Percentiles rank a stretch among this genome's conserved stretches.
Conservation (phyloP, 2,113 vertebrate genomes). For the Varanus salvator region DNA sequence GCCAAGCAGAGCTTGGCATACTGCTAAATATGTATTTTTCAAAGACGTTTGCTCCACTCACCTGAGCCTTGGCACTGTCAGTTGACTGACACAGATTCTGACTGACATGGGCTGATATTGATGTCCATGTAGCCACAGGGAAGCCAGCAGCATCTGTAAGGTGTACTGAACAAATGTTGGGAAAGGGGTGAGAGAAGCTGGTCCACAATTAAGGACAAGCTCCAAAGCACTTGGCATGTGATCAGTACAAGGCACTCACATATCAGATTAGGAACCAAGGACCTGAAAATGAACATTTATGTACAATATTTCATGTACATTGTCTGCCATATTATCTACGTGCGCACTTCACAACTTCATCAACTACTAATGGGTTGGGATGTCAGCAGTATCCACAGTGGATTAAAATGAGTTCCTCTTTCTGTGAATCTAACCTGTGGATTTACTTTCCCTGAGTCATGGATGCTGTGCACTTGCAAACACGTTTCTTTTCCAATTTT, state of each 20-base stretch:
- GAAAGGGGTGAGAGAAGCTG: neutral
- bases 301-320: neutral
- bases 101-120: neutral
- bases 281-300: neutral
- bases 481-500: no score
- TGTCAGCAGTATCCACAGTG: no score
- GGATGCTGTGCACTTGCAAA: no score
- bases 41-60: neutral
- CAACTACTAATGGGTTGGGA: no score
- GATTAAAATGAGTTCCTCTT: no score
- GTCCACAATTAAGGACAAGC: neutral
- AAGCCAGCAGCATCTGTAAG: slow-evolving; percentile 23
- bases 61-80: neutral
- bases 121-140: slow-evolving; percentile 2
- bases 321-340: no score
- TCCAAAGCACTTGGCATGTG: neutral
- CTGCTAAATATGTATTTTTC: neutral
- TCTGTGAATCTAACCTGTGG: no score
- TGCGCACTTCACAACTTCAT: no score
- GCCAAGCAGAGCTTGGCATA: neutral
- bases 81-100: slow-evolving; percentile 2
- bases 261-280: neutral
- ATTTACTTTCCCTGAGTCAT: no score
- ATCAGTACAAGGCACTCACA: neutral
- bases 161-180: neutral